Evolutionary conservation across 64 coral and sea anemone species (phyloP), one percentile per base, ranked within the genome.

Genomic region (Dendrophyllia cribrosa): DNA sequence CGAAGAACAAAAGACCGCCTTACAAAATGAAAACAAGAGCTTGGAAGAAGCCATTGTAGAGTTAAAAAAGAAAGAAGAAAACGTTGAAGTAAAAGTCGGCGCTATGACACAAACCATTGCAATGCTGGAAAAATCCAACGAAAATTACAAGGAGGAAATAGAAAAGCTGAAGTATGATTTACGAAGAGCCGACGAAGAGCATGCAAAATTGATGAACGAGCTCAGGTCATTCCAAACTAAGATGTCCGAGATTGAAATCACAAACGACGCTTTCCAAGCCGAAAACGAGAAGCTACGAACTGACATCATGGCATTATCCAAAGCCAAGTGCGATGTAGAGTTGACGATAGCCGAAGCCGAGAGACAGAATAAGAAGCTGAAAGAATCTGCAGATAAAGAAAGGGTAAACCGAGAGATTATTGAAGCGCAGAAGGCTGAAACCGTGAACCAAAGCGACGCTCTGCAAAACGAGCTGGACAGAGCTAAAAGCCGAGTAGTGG

Each of bases 281-380:
- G 95, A 97, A 65, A 97, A 97, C 76, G 92, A 89, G 25, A 82
- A 83, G 72, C 59, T 97, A 7, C 72, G 95, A 43, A 75, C 58
- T 53, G 95, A 94, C 43, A 82, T 97, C 4, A 80, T 94, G 51
- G 82, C 92, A 8, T 65, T 97, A 26, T 82, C 95, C 7, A 73
- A 97, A 49, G 88, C 78, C 2, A 97, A 97, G 66, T 94, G 92
- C 43, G 89, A 91, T 6, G 92, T 94, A 8, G 95, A 94, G 64
- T 81, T 75, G 58, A 81, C 72, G 59, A 61, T 97, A 14, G 91
- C 92, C 26, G 95, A 97, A 47, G 76, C 88, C 7, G 91, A 88
- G 60, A 70, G 95, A 67, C 87, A 89, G 51, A 89, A 94, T 16
- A 94, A 82, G 75, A 97, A 94, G 70, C 13, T 91, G 26, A 80